These are phyloP conservation scores for Hofmannophila pseudospretella DNA, from an alignment of 2,888 invertebrate genomes.

Conservation along the genomic window DNA sequence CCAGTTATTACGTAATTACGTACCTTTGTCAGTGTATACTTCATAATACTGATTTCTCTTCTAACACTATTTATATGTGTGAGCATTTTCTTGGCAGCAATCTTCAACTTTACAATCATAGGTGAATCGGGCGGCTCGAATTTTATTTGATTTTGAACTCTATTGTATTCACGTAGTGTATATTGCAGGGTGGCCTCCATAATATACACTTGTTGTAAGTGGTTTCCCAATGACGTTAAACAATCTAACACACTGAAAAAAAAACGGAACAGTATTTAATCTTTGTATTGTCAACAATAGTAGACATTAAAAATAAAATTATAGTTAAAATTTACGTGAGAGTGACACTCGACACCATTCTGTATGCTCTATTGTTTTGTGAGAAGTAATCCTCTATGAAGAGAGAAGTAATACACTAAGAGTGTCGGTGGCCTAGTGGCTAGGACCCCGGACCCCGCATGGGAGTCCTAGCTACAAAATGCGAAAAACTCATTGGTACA, in stretches of 20 bases:
- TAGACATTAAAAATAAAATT: too few relatives aligned
- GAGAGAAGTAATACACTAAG: too few relatives aligned
- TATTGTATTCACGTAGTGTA: conserved; percentile 58
- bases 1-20: conserved; percentile 8
- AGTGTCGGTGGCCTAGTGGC: too few relatives aligned
- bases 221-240: conserved; percentile 69
- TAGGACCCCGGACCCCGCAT: too few relatives aligned
- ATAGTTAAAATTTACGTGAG: too few relatives aligned
- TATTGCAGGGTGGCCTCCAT: conserved; percentile 78
- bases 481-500: too few relatives aligned
- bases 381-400: too few relatives aligned
- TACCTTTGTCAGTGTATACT: conserved; percentile 46
- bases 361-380: too few relatives aligned
- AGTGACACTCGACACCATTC: too few relatives aligned
- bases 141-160: conserved; percentile 45
- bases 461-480: too few relatives aligned
- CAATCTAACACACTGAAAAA: conserved; percentile 75
- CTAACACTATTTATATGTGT: conserved; percentile 44
- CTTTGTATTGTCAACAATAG: too few relatives aligned
- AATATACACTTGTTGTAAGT: conserved; percentile 76
- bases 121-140: conserved; percentile 56
- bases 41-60: conserved; percentile 46
- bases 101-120: conserved; percentile 29
- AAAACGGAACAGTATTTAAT: too few relatives aligned
- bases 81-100: conserved; percentile 37